These are phyloP conservation scores for Erethizon dorsatum DNA, from an alignment of 2,797 vertebrate species.

Conservation along the genomic window DNA sequence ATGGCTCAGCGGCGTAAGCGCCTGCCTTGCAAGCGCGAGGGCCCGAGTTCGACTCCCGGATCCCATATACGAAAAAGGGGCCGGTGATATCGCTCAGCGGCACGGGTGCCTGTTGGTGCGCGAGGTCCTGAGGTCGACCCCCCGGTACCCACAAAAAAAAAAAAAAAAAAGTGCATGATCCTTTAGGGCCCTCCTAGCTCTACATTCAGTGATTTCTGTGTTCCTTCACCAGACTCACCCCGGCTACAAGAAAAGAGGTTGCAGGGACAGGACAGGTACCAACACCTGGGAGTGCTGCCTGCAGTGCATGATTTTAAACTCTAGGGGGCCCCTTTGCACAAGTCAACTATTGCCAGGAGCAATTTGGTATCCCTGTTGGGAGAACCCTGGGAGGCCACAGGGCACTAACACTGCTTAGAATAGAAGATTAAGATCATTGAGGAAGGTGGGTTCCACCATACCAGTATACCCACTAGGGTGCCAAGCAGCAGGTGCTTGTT, in stretches of 20 bases:
- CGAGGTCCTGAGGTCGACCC: too few relatives aligned
- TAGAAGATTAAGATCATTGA: background rate
- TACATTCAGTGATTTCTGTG: background rate
- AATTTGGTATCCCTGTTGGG: background rate
- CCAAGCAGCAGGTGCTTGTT: background rate
- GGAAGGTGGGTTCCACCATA: background rate
- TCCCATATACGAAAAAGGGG: too few relatives aligned
- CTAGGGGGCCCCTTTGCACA: constrained; percentile 72
- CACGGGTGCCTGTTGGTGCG: too few relatives aligned
- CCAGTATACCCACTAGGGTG: background rate
- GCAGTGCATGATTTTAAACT: constrained; percentile 58
- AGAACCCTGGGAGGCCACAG: background rate
- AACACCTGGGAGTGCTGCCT: background rate
- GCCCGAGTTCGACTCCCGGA: too few relatives aligned
- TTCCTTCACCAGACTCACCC: background rate
- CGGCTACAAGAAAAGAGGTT: background rate
- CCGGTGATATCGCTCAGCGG: too few relatives aligned
- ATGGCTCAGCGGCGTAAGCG: too few relatives aligned
- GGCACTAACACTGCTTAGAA: background rate
- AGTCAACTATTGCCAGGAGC: constrained; percentile 5
- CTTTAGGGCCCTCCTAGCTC: background rate
- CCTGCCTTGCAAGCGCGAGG: too few relatives aligned
- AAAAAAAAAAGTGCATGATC: background rate
- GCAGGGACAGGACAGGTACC: background rate
- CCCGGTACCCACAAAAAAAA: too few relatives aligned